These are phyloP conservation scores for Telmatochromis sp. DNA, from an alignment of 2,113 vertebrate genomes.

Conservation along the genomic window DNA sequence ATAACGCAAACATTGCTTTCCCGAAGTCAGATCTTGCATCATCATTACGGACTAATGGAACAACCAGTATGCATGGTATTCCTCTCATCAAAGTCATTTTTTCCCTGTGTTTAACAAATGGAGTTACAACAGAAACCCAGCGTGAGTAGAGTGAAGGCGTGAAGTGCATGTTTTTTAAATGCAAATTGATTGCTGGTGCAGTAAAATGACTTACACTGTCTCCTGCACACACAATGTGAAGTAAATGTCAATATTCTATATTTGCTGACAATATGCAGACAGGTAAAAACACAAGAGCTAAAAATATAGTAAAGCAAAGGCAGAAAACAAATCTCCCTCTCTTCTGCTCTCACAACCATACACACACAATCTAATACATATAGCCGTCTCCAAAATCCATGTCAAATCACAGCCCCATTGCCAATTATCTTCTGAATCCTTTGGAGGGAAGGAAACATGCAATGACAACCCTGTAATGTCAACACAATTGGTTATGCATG, in stretches of 20 bases:
- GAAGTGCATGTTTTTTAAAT: neutral
- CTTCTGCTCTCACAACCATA: neutral
- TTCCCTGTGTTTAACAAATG: neutral
- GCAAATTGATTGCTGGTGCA: neutral
- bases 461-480: constrained; percentile 26
- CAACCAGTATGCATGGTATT: neutral
- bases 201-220: neutral
- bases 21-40: constrained; percentile 11
- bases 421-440: constrained; percentile 24
- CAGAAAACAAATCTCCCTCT: neutral
- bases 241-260: neutral
- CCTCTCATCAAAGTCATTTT: neutral
- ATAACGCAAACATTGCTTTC: neutral
- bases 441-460: neutral
- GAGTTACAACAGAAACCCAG: neutral
- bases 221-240: neutral
- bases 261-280: neutral
- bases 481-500: constrained; percentile 53
- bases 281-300: neutral
- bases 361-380: neutral
- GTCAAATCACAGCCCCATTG: constrained; percentile 12
- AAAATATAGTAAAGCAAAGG: neutral
- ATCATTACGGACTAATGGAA: neutral
- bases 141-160: neutral
- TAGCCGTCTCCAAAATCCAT: constrained; percentile 18